Evolutionary conservation across 2,113 vertebrate genomes (phyloP).

Genomic region (Aplodontia rufa): DNA sequence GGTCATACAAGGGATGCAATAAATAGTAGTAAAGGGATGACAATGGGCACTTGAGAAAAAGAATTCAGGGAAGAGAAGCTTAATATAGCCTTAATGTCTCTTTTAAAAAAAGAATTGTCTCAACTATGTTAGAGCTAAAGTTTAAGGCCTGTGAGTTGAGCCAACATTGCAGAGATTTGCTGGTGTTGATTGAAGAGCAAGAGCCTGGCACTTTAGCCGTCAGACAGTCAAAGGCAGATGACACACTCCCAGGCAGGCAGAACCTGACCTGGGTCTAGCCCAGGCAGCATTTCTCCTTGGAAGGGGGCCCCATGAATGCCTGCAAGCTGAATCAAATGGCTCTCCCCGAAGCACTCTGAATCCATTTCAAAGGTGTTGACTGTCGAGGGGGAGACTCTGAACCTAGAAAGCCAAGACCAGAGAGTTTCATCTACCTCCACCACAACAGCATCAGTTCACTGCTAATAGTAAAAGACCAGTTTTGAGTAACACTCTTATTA

Average conservation of each 20-base stretch:
- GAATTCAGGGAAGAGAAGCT: slow-evolving; percentile 47
- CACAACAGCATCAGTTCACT: neutral
- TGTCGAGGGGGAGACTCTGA: neutral
- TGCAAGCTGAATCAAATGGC: slow-evolving; percentile 42
- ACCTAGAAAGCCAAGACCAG: neutral
- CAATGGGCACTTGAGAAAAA: slow-evolving; percentile 1
- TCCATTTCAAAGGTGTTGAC: slow-evolving; percentile 47
- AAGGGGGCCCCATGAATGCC: slow-evolving; percentile 34
- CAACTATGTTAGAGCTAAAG: slow-evolving; percentile 28
- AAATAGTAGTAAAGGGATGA: neutral
- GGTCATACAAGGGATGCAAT: neutral
- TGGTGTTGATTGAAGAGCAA: slow-evolving; percentile 51
- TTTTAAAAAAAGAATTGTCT: slow-evolving; percentile 58
- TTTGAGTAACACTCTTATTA: neutral
- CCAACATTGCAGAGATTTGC: slow-evolving; percentile 35
- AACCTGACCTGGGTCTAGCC: slow-evolving; percentile 29
- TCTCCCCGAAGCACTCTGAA: slow-evolving; percentile 46
- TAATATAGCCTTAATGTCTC: slow-evolving; percentile 32
- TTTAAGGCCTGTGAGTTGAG: slow-evolving; percentile 27
- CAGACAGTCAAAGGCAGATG: neutral
- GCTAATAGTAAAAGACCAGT: neutral
- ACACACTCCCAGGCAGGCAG: slow-evolving; percentile 39
- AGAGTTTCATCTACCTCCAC: slow-evolving; percentile 5
- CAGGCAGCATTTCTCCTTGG: slow-evolving; percentile 61
- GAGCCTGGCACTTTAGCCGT: slow-evolving; percentile 34